Evolutionary conservation across 2,113 vertebrate genomes (phyloP).

Genomic region (Nestor notabilis): DNA sequence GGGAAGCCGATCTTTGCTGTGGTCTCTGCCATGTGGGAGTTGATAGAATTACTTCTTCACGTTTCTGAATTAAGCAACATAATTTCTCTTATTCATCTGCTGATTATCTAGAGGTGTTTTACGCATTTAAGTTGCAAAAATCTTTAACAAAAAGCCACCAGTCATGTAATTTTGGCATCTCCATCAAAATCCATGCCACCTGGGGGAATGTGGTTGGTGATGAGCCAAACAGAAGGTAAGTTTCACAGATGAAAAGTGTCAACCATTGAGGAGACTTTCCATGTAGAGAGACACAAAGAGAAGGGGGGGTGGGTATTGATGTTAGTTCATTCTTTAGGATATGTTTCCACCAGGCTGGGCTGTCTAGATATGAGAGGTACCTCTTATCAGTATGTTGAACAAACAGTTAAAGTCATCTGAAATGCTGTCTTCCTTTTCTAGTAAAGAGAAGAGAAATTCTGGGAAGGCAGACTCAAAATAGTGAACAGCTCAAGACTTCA

Average conservation of each 20-base stretch:
- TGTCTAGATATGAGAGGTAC: neutral
- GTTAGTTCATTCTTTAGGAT: neutral
- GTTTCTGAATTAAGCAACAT: neutral
- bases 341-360: neutral
- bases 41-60: neutral
- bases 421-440: neutral
- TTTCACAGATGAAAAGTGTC: neutral
- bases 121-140: neutral
- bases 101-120: neutral
- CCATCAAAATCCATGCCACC: neutral
- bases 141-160: neutral
- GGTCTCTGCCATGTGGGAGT: rapidly evolving
- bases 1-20: neutral
- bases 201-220: neutral
- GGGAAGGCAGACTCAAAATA: neutral
- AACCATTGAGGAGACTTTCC: neutral
- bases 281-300: neutral
- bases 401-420: neutral
- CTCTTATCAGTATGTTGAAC: neutral
- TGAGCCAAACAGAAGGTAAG: neutral
- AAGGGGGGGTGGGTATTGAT: rapidly evolving
- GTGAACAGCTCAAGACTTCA: neutral
- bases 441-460: neutral
- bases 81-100: neutral
- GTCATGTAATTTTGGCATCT: neutral